A percentile compares a stretch with the other conserved stretches of the same genome.
Conservation (phyloP, 2,797 vertebrate species). For the Poliocrania exsul region DNA sequence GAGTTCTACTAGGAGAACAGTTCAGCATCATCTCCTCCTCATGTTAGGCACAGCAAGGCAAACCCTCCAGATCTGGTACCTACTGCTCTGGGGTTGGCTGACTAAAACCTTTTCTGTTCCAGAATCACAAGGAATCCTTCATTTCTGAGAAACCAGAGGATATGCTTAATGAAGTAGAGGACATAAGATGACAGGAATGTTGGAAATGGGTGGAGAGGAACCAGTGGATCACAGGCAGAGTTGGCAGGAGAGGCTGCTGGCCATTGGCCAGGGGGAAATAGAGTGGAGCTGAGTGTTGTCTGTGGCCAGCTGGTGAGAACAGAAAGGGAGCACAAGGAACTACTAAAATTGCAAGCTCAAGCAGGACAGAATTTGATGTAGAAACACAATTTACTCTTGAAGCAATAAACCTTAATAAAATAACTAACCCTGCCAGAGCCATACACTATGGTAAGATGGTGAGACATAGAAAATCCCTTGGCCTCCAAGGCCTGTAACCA, state of each 20-base stretch:
- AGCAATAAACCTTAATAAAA: background rate
- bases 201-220: conserved; percentile 64
- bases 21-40: background rate
- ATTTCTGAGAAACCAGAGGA: conserved; percentile 38
- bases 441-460: rapidly evolving
- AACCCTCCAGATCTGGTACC: background rate
- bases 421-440: rapidly evolving
- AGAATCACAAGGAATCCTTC: conserved; percentile 36
- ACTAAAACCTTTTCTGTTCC: background rate
- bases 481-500: background rate
- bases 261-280: conserved; percentile 61
- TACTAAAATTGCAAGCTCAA: conserved; percentile 9
- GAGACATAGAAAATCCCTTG: background rate
- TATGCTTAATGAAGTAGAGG: conserved; percentile 71
- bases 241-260: conserved; percentile 63
- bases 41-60: background rate
- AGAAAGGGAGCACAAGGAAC: conserved; percentile 43
- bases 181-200: conserved; percentile 53
- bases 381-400: background rate
- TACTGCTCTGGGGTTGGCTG: background rate
- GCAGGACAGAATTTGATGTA: background rate
- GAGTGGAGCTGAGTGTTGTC: conserved; percentile 45
- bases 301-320: conserved; percentile 69
- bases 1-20: background rate
- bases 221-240: conserved; percentile 52